Percentiles rank a stretch among this genome's conserved stretches.
Evolutionary conservation across 2,113 vertebrate species (phyloP).

Genomic region (Strix uralensis): DNA sequence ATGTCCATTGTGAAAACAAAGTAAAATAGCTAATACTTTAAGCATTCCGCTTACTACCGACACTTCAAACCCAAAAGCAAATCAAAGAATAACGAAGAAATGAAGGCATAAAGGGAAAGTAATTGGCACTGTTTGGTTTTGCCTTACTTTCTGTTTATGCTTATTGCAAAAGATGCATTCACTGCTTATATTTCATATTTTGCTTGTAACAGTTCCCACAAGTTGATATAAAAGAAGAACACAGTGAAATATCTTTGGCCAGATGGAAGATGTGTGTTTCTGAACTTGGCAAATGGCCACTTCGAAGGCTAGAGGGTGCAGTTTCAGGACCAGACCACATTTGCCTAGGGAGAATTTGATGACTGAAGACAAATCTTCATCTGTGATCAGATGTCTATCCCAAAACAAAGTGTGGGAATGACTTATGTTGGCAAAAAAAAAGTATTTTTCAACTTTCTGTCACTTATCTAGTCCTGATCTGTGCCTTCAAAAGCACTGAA

Average conservation of each 20-base stretch:
- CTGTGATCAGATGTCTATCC: not conserved
- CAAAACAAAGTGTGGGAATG: not conserved
- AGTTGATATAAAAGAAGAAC: not conserved
- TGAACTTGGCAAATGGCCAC: not conserved
- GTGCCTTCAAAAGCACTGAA: not conserved
- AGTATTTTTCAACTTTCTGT: not conserved
- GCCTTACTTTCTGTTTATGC: not conserved
- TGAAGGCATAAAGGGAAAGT: not conserved
- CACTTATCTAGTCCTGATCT: not conserved
- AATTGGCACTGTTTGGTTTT: not conserved
- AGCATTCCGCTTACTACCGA: not conserved
- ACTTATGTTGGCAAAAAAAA: not conserved
- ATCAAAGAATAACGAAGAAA: not conserved
- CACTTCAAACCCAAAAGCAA: not conserved
- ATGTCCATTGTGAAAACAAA: not conserved
- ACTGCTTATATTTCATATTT: not conserved
- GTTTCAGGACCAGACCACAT: not conserved
- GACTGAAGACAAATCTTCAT: not conserved
- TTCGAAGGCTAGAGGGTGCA: not conserved
- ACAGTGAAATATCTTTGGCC: not conserved
- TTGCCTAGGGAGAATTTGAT: not conserved
- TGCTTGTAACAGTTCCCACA: not conserved
- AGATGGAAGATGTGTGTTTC: not conserved
- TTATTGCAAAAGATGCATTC: constrained; percentile 1
- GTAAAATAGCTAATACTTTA: not conserved